Base-by-base conservation (phyloP, 2,113 vertebrate species). In the Zosterops japonicus region DNA sequence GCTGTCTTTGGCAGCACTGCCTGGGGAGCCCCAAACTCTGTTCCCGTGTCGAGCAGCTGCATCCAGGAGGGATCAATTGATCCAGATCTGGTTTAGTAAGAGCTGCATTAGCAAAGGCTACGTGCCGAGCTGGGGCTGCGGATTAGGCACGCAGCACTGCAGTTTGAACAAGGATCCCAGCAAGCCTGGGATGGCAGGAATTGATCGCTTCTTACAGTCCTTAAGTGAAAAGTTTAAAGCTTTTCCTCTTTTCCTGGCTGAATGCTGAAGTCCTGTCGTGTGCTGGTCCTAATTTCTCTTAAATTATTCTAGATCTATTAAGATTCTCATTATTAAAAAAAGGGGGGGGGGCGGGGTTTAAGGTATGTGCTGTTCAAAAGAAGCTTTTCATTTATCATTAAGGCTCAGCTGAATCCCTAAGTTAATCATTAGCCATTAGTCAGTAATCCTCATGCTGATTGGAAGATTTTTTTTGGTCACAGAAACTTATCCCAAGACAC, bases 361-460 rank as follows among this genome's bases (percentile, higher is more conserved):
- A 71, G 25, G 18, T 44, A 60, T 33, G 33, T 0, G 1, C 44
- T 69, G 21, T 63, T 87, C 13, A 46, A 46, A 21, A 74, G 65
- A 47, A 77, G 39, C 14, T 68, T 82, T 91, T 75, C 2, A 35
- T 67, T 84, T 81, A 27, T 70, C 29, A 16, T 63, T 63, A 78
- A 91, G 52, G 52, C 52, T 75, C 52, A 78, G 33, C 39, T 84
- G 81, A 84, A 70, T 78, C 44, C 4, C 42, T 47, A 35, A 75
- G 44, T 94, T 94, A 96, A 94, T 95, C 55, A 96, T 95, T 93
- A 89, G 56, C 72, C 47, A 39, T 91, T 82, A 87, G 85, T 84
- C 60, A 71, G 29, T 94, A 93, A 95, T 67, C 77, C 46, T 94
- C 33, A 9, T 47, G 39, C 29, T 47, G 21, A 82, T 68, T 1